Conservation (phyloP, 2,888 invertebrate genomes). For the Drymonia ruficornis region DNA sequence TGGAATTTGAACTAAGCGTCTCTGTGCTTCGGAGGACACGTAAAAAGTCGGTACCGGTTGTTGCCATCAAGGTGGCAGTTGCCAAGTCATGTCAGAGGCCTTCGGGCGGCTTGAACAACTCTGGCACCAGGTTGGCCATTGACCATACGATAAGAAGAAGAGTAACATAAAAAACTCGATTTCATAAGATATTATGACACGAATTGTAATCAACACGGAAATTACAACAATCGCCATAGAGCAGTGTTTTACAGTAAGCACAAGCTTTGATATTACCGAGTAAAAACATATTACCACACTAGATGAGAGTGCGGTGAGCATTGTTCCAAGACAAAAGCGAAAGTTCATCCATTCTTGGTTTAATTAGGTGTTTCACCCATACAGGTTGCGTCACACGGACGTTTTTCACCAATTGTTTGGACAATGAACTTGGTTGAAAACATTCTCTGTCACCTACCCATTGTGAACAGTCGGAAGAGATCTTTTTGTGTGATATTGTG, state of each 20-base stretch:
- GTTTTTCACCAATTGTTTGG: conserved; percentile 75
- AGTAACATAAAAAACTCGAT: background rate
- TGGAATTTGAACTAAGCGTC: too few species aligned
- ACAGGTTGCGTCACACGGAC: conserved; percentile 70
- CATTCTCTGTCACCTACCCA: conserved; percentile 31
- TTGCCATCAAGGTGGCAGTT: too few species aligned
- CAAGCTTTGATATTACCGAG: conserved; percentile 55
- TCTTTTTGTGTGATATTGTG: conserved; percentile 27
- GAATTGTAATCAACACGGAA: conserved; percentile 23
- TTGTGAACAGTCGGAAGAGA: conserved; percentile 59
- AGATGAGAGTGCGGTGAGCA: conserved; percentile 68
- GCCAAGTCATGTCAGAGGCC: too few species aligned
- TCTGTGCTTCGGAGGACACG: too few species aligned
- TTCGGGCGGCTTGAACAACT: too few species aligned
- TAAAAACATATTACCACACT: conserved; percentile 71
- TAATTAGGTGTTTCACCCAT: conserved; percentile 81
- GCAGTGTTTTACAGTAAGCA: conserved; percentile 38
- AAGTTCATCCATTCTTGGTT: conserved; percentile 79
- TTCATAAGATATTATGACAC: background rate
- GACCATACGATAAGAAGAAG: too few species aligned
- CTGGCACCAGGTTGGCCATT: too few species aligned
- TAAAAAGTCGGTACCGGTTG: too few species aligned
- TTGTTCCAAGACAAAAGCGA: conserved; percentile 82
- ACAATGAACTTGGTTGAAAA: conserved; percentile 60
- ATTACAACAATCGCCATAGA: conserved; percentile 25